Evolutionary conservation across 2,113 vertebrate species (phyloP), one percentile per base, ranked within the genome.

Genomic region (Scalopus aquaticus): DNA sequence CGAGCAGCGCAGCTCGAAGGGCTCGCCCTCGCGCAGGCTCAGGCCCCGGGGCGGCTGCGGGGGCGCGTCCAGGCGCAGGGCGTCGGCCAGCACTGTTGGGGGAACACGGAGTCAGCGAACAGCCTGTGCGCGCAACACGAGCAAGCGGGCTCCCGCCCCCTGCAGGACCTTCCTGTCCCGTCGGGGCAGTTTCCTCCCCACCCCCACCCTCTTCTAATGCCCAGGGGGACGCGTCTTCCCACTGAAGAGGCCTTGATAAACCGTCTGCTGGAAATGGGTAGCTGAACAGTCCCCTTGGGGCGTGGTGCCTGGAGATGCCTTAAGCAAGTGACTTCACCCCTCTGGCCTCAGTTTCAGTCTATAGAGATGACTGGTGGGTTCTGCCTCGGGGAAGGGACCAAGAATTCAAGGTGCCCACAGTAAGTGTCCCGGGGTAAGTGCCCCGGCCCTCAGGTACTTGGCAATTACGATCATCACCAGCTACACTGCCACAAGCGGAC

Each of bases 1-100:
- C 0, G 97, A 98, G 96, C 99, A 99, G 94, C 96, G 98, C 26
- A 99, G 98, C n/a, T 98, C 98, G 80, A 99, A 97, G 35, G 99
- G 98, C 72, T 98, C 98, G 0, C 99, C 99, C 67, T 99, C 99
- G 0, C 98, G 97, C n/a, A 99, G 94, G 16, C 96, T 98, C 12
- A 97, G 93, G 28, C 96, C 86, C 0, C 65, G 10, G 0, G 94
- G 62, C 5, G 95, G 88, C 37, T 67, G 90, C 5, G 96, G 95
- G 35, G 90, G 93, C 7, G 96, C 98, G 1, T 96, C 96, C 70
- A 99, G 98, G 0, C 60, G 98, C 86, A 99, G 98, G 24, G 98
- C 99, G 16, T 99, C 99, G 0, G 98, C 96, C 96, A 99, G 99
- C 89, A 99, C 99, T 99, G 67, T 15, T 67, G 24, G 8, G 12